Conservation (phyloP, 2,888 invertebrate genomes). For the Cheilosia grossa region DNA sequence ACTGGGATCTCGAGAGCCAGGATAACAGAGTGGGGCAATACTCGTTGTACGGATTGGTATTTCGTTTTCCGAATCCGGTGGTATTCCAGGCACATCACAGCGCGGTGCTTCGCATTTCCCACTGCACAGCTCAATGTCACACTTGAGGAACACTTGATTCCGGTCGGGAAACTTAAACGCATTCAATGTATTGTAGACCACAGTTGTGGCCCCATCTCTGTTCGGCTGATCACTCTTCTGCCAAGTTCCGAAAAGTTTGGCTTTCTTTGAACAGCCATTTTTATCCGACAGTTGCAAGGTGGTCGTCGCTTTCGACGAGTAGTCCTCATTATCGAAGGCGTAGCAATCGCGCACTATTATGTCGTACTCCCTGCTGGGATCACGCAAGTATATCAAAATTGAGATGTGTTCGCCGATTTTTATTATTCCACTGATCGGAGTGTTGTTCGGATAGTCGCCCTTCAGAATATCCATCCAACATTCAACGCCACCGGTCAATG, state of each 20-base stretch:
- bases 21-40: slow-evolving; percentile 75
- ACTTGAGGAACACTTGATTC: slow-evolving; percentile 88
- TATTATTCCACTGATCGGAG: slow-evolving; percentile 86
- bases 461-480: slow-evolving; percentile 91
- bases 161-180: slow-evolving; percentile 90
- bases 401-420: slow-evolving; percentile 89
- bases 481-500: slow-evolving; percentile 87
- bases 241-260: slow-evolving; percentile 87
- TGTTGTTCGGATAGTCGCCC: slow-evolving; percentile 88
- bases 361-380: slow-evolving; percentile 86
- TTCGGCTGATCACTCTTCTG: slow-evolving; percentile 86
- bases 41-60: slow-evolving; percentile 49
- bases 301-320: slow-evolving; percentile 85
- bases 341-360: slow-evolving; percentile 89
- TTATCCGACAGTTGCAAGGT: slow-evolving; percentile 87
- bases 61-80: slow-evolving; percentile 51
- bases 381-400: slow-evolving; percentile 88
- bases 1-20: slow-evolving; percentile 71
- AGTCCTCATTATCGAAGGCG: slow-evolving; percentile 88
- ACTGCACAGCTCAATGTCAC: slow-evolving; percentile 86
- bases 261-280: slow-evolving; percentile 87
- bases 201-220: slow-evolving; percentile 85
- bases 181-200: slow-evolving; percentile 87
- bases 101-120: slow-evolving; percentile 78
- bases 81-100: slow-evolving; percentile 75